Percentiles rank a stretch among this genome's conserved stretches.
These are phyloP conservation scores for Anneissia japonica DNA, from an alignment of 35 echinoderm and acorn worm genomes.

Conservation along the genomic window DNA sequence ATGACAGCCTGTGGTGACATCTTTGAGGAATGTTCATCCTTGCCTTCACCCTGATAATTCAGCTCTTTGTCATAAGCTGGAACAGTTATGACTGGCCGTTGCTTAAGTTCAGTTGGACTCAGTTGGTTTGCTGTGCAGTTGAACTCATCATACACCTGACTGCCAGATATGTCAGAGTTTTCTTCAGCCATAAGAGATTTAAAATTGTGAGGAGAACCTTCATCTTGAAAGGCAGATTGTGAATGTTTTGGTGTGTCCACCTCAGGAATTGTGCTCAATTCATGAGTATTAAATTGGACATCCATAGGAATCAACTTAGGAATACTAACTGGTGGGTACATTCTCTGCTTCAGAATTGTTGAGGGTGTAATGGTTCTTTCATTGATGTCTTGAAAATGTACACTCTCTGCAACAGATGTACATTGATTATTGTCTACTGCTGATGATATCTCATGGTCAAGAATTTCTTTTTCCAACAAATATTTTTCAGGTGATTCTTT, in stretches of 20 bases:
- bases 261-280: conserved; percentile 88
- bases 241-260: conserved; percentile 47
- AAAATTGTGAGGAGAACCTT: neutral
- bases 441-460: neutral
- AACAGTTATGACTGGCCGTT: no score
- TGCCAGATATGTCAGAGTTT: neutral
- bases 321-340: neutral
- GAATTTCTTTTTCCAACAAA: neutral
- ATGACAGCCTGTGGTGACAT: neutral
- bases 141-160: neutral
- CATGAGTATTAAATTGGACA: conserved; percentile 47
- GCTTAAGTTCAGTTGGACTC: neutral
- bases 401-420: neutral
- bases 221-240: conserved; percentile 6
- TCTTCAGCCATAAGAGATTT: neutral
- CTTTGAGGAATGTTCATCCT: neutral
- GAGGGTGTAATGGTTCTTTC: neutral
- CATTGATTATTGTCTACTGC: neutral
- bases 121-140: neutral
- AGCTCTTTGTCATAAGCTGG: neutral
- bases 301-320: neutral
- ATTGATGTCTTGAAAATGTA: neutral
- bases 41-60: neutral
- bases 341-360: neutral
- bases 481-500: neutral